Percentiles rank a stretch among this genome's conserved stretches.
phyloP scores from a whole-genome alignment of 1,140 invertebrate genomes.

The Conus ventricosus region DNA sequence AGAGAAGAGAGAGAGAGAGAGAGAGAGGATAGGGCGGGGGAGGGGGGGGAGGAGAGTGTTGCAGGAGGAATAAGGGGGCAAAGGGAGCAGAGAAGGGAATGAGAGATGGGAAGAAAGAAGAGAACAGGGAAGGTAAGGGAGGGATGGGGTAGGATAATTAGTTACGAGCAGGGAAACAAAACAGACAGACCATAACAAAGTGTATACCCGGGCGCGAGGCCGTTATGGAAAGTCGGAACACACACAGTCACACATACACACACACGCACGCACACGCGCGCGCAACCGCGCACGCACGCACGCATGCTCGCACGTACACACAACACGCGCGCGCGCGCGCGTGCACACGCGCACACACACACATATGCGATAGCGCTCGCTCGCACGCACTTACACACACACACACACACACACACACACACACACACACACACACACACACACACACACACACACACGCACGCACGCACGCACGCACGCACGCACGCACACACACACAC shows the following conservation, averaged over 20 bases:
- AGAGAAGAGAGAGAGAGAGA: neutral
- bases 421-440: neutral
- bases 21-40: neutral
- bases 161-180: no score
- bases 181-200: no score
- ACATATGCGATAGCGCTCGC: no score
- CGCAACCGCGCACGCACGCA: neutral
- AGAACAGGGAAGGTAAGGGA: neutral
- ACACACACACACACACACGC: no score
- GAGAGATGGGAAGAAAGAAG: neutral
- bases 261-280: neutral
- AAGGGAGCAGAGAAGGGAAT: neutral
- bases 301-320: neutral
- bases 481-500: no score
- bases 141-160: neutral
- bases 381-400: no score
- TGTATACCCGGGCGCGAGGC: no score
- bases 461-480: no score
- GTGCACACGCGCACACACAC: no score
- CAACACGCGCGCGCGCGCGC: neutral
- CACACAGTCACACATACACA: neutral
- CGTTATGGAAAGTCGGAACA: no score
- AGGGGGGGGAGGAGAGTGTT: neutral
- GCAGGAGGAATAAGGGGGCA: neutral
- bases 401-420: neutral